Evolutionary conservation across 2,113 vertebrate genomes (phyloP).

Genomic region (Oxyruncus cristatus): DNA sequence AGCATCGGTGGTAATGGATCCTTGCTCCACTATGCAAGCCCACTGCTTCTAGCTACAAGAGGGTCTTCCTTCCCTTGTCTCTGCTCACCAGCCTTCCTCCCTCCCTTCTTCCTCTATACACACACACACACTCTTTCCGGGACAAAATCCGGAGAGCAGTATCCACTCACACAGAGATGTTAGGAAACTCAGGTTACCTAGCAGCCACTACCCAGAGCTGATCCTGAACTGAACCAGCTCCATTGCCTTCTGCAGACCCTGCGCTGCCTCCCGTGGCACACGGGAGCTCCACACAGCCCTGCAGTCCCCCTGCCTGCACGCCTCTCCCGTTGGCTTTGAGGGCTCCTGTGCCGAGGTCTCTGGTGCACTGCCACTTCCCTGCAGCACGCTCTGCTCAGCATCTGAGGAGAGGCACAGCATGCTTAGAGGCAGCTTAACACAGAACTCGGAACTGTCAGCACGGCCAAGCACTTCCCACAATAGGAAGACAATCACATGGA

Average conservation of each 20-base stretch:
- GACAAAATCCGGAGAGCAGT: background rate
- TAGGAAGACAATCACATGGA: background rate
- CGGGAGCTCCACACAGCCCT: rapidly evolving
- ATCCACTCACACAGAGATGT: background rate
- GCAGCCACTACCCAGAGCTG: background rate
- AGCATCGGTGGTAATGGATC: background rate
- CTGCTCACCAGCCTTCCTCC: background rate
- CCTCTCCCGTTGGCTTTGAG: background rate
- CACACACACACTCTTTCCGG: background rate
- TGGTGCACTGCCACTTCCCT: background rate
- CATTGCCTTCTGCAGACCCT: background rate
- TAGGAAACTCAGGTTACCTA: background rate
- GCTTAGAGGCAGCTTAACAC: background rate
- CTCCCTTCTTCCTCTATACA: background rate
- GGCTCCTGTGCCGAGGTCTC: background rate
- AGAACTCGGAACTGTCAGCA: background rate
- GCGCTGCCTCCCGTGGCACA: rapidly evolving
- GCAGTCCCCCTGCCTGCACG: background rate
- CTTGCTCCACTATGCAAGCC: background rate
- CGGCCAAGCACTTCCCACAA: background rate
- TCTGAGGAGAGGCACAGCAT: background rate
- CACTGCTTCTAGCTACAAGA: background rate
- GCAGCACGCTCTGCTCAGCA: background rate
- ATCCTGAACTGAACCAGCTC: background rate
- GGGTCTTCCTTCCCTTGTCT: background rate